Conservation (phyloP, 2,113 vertebrate species). For the Toxotes jaculatrix region DNA sequence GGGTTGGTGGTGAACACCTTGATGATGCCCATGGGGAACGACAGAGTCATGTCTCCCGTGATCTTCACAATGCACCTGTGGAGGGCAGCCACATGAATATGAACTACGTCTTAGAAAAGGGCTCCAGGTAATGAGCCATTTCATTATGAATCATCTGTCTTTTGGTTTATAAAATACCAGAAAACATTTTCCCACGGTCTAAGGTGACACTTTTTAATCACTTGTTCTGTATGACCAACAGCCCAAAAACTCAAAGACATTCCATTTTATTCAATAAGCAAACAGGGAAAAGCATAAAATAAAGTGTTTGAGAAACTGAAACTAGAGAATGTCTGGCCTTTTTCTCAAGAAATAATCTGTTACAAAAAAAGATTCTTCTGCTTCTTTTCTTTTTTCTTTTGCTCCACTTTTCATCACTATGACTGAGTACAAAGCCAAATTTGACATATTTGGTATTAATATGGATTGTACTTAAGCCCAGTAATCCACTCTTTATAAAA, state of each 20-base stretch:
- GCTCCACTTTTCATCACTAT: not conserved
- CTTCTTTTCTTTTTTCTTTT: too few species aligned
- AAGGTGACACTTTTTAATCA: not conserved
- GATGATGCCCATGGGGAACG: constrained; percentile 97
- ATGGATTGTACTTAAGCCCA: not conserved
- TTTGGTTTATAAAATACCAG: not conserved
- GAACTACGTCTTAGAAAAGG: not conserved
- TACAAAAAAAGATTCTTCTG: not conserved
- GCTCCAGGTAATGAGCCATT: not conserved
- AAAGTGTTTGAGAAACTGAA: not conserved
- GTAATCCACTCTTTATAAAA: constrained; percentile 11
- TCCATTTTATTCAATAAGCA: not conserved
- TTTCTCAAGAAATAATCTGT: not conserved
- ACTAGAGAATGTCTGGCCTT: not conserved
- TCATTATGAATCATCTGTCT: not conserved
- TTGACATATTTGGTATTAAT: constrained; percentile 8
- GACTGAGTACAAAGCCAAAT: not conserved
- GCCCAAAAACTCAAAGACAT: not conserved
- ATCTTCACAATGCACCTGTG: constrained; percentile 98
- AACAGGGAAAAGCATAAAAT: not conserved
- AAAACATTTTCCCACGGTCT: not conserved
- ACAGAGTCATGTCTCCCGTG: constrained; percentile 97
- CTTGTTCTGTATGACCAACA: not conserved
- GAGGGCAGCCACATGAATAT: not conserved
- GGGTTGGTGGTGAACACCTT: constrained; percentile 96